phyloP scores from a whole-genome alignment of 2,797 vertebrate species.

The Macropodus opercularis region DNA sequence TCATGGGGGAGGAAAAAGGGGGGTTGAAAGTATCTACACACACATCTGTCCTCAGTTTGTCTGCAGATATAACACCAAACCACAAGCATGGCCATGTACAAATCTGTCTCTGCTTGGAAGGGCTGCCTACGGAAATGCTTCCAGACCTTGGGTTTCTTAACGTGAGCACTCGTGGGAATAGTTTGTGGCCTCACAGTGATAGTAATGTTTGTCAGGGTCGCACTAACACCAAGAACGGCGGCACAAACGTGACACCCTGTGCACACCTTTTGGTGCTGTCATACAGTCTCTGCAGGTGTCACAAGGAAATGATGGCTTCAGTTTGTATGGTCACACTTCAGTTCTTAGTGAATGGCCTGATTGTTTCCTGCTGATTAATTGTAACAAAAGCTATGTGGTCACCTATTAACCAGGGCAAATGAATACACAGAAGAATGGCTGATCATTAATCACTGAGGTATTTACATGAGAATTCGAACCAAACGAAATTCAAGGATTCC shows the following conservation, averaged over 20 bases:
- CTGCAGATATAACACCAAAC: constrained; percentile 75
- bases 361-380: constrained; percentile 3
- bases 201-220: constrained; percentile 59
- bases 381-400: constrained; percentile 9
- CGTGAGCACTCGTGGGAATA: constrained; percentile 59
- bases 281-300: neutral
- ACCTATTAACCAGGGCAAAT: constrained; percentile 17
- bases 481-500: too few species aligned
- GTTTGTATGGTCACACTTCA: constrained; percentile 10
- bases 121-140: constrained; percentile 73
- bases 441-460: too few species aligned
- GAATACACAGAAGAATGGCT: too few species aligned
- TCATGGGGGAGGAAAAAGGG: constrained; percentile 14
- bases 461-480: too few species aligned
- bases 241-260: constrained; percentile 38
- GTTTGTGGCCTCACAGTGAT: constrained; percentile 61
- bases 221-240: constrained; percentile 44
- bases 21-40: constrained; percentile 57
- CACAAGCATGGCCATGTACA: constrained; percentile 75
- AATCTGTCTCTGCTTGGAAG: constrained; percentile 75
- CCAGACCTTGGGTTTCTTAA: constrained; percentile 73
- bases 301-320: constrained; percentile 13
- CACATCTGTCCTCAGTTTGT: constrained; percentile 83
- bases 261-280: constrained; percentile 28
- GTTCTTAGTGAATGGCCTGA: neutral